phyloP scores from a whole-genome alignment of 2,797 vertebrate species.

The Tragelaphus oryx region DNA sequence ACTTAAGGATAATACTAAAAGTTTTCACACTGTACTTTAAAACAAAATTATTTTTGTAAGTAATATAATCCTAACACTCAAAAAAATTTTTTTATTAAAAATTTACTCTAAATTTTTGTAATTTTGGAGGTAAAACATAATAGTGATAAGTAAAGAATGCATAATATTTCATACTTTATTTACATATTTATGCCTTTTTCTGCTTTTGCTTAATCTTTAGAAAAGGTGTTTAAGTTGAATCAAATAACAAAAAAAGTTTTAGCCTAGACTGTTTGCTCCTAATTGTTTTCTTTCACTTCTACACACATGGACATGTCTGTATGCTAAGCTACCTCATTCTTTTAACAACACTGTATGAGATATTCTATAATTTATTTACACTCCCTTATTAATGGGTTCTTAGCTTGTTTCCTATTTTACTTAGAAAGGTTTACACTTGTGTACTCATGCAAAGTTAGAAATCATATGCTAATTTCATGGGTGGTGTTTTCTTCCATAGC shows the following conservation, averaged over 20 bases:
- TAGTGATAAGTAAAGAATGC: not conserved
- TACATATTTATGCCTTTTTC: not conserved
- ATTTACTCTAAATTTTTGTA: not conserved
- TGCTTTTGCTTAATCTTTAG: not conserved
- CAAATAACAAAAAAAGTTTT: conserved; percentile 1
- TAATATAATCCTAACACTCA: not conserved
- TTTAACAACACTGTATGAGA: not conserved
- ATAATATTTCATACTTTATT: not conserved
- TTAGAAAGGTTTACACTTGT: not conserved
- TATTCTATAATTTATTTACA: not conserved
- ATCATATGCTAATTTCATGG: not conserved
- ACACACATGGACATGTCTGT: not conserved
- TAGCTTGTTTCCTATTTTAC: not conserved
- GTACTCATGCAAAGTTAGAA: conserved; percentile 2
- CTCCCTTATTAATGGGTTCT: not conserved
- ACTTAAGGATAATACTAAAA: not conserved
- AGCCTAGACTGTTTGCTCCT: not conserved
- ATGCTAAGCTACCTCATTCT: not conserved
- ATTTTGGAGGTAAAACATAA: not conserved
- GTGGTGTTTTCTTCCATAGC: not conserved
- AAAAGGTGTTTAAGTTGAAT: not conserved
- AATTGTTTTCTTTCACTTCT: conserved; percentile 1
- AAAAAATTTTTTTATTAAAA: not conserved
- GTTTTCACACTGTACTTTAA: not conserved
- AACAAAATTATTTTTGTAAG: not conserved